Conservation (phyloP, 2,113 vertebrate genomes). For the Amia ocellicauda region DNA sequence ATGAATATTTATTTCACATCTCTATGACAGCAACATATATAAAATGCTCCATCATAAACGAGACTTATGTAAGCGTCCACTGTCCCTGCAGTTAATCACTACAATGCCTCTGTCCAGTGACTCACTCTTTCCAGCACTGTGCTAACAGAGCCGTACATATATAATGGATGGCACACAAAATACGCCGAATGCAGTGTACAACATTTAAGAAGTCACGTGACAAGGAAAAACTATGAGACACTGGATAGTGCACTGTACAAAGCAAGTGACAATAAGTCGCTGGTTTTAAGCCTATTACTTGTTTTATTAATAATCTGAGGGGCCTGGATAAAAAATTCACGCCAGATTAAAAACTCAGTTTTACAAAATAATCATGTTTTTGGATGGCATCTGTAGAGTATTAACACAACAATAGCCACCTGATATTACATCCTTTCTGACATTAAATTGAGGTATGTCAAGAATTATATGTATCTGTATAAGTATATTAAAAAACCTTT, state of each 20-base stretch:
- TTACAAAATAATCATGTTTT: too few relatives aligned
- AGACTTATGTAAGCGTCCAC: constrained; percentile 7
- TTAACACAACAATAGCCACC: too few relatives aligned
- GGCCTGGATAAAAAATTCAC: too few relatives aligned
- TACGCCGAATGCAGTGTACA: constrained; percentile 1
- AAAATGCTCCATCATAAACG: constrained; percentile 37
- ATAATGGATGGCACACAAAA: background rate
- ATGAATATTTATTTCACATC: constrained; percentile 66
- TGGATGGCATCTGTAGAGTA: too few relatives aligned
- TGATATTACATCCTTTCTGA: too few relatives aligned
- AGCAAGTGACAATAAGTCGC: constrained; percentile 3
- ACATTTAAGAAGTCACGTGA: background rate
- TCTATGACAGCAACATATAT: constrained; percentile 56
- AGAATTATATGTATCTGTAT: too few relatives aligned
- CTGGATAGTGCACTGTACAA: background rate
- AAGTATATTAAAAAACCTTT: too few relatives aligned
- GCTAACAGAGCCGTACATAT: constrained; percentile 2
- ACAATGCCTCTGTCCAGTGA: constrained; percentile 1
- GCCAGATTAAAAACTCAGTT: too few relatives aligned
- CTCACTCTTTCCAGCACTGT: background rate
- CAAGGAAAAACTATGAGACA: background rate
- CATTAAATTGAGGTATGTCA: too few relatives aligned
- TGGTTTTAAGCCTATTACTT: too few relatives aligned
- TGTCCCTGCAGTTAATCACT: background rate
- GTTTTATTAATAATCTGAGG: too few relatives aligned